Evolutionary conservation across 2,113 vertebrate species (phyloP).

Genomic region (Gorilla gorilla): DNA sequence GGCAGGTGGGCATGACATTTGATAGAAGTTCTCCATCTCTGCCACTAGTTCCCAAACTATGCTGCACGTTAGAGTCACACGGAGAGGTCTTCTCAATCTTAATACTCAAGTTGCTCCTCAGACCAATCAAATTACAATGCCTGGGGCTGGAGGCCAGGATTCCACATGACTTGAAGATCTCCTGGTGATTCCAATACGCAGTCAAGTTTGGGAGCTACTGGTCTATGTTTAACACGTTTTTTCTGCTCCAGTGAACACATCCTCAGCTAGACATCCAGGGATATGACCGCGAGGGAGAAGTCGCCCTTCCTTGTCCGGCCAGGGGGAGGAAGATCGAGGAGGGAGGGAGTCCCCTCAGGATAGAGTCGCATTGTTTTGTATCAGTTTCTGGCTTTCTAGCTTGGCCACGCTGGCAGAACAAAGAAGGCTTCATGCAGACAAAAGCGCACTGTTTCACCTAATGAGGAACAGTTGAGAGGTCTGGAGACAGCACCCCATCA

Average conservation of each 20-base stretch:
- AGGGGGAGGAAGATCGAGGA: neutral
- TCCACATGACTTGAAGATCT: neutral
- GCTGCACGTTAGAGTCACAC: fast-evolving
- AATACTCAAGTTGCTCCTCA: neutral
- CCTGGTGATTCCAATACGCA: neutral
- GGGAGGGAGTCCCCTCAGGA: slow-evolving; percentile 77
- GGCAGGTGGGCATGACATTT: neutral
- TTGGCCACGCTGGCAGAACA: slow-evolving; percentile 81
- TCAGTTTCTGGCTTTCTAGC: slow-evolving; percentile 86
- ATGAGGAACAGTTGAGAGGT: slow-evolving; percentile 92
- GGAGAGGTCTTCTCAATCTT: neutral
- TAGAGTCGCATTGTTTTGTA: slow-evolving; percentile 86
- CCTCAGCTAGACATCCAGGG: neutral
- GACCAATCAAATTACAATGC: neutral
- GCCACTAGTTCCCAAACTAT: fast-evolving
- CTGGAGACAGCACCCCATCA: slow-evolving; percentile 86
- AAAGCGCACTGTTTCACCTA: slow-evolving; percentile 88
- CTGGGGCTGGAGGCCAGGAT: neutral
- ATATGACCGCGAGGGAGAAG: neutral
- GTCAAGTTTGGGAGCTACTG: neutral
- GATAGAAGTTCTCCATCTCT: neutral
- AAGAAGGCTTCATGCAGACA: slow-evolving; percentile 88
- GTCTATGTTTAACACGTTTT: neutral
- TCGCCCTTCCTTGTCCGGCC: slow-evolving; percentile 5
- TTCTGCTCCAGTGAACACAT: neutral